Conservation (phyloP, 2,888 invertebrate species). For the Diaphora mendica region DNA sequence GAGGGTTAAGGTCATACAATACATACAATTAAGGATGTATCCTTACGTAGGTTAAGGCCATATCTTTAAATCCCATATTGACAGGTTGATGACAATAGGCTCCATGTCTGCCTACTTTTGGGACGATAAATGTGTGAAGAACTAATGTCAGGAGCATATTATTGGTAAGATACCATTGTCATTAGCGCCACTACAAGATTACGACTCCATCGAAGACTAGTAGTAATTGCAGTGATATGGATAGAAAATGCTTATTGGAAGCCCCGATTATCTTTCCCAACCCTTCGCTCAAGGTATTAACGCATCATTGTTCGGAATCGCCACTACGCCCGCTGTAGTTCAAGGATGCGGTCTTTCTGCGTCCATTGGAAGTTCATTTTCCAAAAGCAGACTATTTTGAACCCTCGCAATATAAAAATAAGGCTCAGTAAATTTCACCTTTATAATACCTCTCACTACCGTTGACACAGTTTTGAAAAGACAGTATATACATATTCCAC, state of each 20-base stretch:
- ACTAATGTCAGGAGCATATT: too few relatives aligned
- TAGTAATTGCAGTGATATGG: background rate
- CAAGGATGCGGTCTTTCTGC: background rate
- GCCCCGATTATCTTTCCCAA: background rate
- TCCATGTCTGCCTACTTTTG: too few relatives aligned
- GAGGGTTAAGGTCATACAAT: too few relatives aligned
- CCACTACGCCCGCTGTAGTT: background rate
- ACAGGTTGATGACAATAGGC: too few relatives aligned
- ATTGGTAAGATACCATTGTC: background rate
- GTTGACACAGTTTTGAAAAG: constrained; percentile 7
- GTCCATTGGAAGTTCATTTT: background rate
- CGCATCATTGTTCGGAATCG: background rate
- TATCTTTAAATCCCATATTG: too few relatives aligned
- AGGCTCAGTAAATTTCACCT: background rate
- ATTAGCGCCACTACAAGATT: too few relatives aligned
- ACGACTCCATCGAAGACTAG: background rate
- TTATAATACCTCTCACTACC: background rate
- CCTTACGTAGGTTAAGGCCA: too few relatives aligned
- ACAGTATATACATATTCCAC: background rate
- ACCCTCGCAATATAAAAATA: background rate
- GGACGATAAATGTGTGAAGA: too few relatives aligned
- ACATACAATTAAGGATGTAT: too few relatives aligned
- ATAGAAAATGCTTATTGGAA: background rate
- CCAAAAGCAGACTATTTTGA: background rate
- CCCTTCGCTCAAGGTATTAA: background rate